Evolutionary conservation across 2,888 invertebrate species (phyloP).

Genomic region (Acrocera orbiculus): DNA sequence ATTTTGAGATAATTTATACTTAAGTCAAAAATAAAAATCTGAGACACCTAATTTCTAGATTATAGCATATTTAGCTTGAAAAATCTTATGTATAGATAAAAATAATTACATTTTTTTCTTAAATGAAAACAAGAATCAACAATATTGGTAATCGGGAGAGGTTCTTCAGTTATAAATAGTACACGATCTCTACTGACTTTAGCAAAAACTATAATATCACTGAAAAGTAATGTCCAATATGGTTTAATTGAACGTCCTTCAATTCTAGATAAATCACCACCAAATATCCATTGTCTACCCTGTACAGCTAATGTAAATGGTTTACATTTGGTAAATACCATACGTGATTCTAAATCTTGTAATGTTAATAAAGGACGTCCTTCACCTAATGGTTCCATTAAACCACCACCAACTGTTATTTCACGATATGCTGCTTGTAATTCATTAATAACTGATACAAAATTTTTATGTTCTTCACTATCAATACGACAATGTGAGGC

Average conservation of each 20-base stretch:
- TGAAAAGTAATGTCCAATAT: conserved; percentile 72
- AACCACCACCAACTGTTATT: conserved; percentile 63
- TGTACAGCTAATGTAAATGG: conserved; percentile 70
- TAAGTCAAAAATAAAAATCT: too few relatives aligned
- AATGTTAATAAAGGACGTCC: conserved; percentile 65
- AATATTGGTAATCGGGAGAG: conserved; percentile 56
- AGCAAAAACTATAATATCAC: conserved; percentile 68
- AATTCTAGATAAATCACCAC: conserved; percentile 65
- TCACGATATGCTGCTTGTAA: conserved; percentile 54
- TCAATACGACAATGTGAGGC: conserved; percentile 30
- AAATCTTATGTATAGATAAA: too few relatives aligned
- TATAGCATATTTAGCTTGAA: too few relatives aligned
- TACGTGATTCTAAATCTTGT: conserved; percentile 68
- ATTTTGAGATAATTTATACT: too few relatives aligned
- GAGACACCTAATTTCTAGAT: too few relatives aligned
- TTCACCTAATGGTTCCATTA: conserved; percentile 73
- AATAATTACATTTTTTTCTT: conserved; percentile 60
- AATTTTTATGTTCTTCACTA: conserved; percentile 31
- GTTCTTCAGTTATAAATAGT: conserved; percentile 74
- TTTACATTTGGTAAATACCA: conserved; percentile 83
- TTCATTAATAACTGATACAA: conserved; percentile 28
- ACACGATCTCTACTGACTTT: conserved; percentile 74
- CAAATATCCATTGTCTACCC: conserved; percentile 79
- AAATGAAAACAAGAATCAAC: conserved; percentile 73
- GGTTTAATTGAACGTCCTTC: conserved; percentile 67